Evolutionary conservation across 2,888 invertebrate genomes (phyloP).

Genomic region (Thecocarcelia acutangulata): DNA sequence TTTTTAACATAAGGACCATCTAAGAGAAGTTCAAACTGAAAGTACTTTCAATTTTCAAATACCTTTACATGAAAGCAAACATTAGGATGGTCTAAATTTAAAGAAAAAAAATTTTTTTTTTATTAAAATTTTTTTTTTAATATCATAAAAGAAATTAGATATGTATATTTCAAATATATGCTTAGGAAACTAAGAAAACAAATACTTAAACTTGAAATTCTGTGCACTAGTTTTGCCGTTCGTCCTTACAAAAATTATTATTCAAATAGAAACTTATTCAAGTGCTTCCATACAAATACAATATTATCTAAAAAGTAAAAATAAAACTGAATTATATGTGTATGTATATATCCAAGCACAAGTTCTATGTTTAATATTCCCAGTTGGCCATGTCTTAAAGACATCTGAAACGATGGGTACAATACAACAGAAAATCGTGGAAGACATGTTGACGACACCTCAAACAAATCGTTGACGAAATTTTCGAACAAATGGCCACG

Average conservation of each 20-base stretch:
- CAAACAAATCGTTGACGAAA: no score
- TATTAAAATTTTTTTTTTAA: no score
- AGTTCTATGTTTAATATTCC: background rate
- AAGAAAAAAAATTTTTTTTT: background rate
- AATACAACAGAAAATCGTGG: no score
- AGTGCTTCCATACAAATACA: background rate
- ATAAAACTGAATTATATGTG: conserved; percentile 15
- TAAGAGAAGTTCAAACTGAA: conserved; percentile 31
- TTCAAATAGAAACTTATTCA: background rate
- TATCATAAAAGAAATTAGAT: no score
- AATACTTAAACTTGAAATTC: no score
- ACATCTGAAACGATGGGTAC: no score
- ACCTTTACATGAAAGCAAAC: background rate
- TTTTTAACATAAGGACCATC: conserved; percentile 19
- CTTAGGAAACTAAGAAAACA: no score
- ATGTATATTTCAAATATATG: no score
- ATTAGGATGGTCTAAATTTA: background rate
- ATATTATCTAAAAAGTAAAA: conserved; percentile 9
- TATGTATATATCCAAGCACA: conserved; percentile 2
- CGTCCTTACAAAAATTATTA: background rate
- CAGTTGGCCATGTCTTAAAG: no score
- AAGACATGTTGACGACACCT: no score
- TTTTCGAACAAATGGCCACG: no score
- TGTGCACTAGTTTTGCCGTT: background rate
- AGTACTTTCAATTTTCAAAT: conserved; percentile 44